phyloP scores from a whole-genome alignment of 1,140 invertebrate species.

The Bombus turneri region DNA sequence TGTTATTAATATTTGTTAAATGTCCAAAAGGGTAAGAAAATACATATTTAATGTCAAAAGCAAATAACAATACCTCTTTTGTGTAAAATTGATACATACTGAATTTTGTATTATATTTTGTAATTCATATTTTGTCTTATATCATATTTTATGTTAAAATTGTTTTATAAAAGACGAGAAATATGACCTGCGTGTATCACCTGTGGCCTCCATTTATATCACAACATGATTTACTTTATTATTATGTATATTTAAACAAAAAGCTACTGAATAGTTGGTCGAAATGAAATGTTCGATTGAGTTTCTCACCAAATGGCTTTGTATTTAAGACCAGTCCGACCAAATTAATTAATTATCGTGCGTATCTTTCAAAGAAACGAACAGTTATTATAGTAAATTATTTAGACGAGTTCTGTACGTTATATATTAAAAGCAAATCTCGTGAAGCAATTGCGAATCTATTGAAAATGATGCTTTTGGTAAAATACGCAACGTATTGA shows the following conservation, averaged over 20 bases:
- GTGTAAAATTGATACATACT: too few relatives aligned
- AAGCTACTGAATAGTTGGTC: not conserved
- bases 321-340: not conserved
- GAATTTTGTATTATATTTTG: too few relatives aligned
- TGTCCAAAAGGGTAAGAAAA: too few relatives aligned
- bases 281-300: not conserved
- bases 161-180: too few relatives aligned
- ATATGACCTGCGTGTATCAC: too few relatives aligned
- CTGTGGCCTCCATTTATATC: too few relatives aligned
- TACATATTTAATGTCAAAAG: too few relatives aligned
- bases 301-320: not conserved
- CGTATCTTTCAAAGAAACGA: not conserved
- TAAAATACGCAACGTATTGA: not conserved
- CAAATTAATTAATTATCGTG: conserved; percentile 14
- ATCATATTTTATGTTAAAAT: too few relatives aligned
- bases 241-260: not conserved
- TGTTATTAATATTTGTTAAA: too few relatives aligned
- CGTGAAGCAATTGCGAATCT: not conserved
- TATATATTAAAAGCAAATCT: not conserved
- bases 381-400: not conserved
- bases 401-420: not conserved
- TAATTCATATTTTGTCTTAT: too few relatives aligned
- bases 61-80: too few relatives aligned
- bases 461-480: conserved; percentile 2
- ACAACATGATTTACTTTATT: not conserved